These are phyloP conservation scores for Spea bombifrons DNA, from an alignment of 2,113 vertebrate species.

Conservation along the genomic window DNA sequence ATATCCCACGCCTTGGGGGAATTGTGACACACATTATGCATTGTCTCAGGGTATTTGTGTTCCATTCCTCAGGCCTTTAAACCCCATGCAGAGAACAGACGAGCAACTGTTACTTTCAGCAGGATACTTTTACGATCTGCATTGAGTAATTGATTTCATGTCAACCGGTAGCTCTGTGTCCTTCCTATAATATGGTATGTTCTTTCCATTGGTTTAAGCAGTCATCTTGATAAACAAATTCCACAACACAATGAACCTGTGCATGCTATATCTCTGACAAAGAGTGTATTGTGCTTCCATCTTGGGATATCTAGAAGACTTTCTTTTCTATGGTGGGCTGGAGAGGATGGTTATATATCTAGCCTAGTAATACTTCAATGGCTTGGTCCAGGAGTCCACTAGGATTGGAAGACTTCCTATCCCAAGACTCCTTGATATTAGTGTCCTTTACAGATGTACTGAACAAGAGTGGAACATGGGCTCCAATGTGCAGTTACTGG, in stretches of 20 bases:
- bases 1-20: neutral
- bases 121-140: neutral
- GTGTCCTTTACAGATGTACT: too few species aligned
- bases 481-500: too few species aligned
- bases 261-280: neutral
- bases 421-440: too few species aligned
- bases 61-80: conserved; percentile 26
- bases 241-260: neutral
- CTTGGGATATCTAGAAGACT: neutral
- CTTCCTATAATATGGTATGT: neutral
- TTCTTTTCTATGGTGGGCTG: too few species aligned
- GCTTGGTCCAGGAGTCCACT: too few species aligned
- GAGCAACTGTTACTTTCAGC: neutral
- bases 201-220: conserved; percentile 3
- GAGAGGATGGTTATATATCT: too few species aligned
- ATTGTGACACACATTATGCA: neutral
- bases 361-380: too few species aligned
- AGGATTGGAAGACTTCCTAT: too few species aligned
- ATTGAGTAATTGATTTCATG: neutral
- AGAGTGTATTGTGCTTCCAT: neutral
- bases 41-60: conserved; percentile 14
- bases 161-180: neutral
- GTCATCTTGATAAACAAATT: neutral
- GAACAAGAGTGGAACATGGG: too few species aligned
- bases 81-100: neutral